Base-by-base conservation (phyloP, 2,797 vertebrate genomes). In the Typhlichthys subterraneus region DNA sequence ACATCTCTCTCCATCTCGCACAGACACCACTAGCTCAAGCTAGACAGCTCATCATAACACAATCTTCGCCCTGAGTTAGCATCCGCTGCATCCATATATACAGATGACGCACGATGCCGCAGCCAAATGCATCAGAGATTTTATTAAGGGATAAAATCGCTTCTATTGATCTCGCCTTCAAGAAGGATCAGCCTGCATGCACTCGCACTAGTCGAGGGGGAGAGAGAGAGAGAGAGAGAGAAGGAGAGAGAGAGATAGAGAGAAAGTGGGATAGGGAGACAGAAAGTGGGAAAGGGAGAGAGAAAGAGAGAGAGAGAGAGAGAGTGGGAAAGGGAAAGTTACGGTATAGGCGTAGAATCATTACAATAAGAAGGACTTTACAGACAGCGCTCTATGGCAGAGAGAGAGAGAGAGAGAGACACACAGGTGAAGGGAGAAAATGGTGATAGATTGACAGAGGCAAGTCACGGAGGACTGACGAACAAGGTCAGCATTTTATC, bases 401-500 rank as follows among this genome's bases (percentile, higher is more conserved):
- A 61, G 57, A 29, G 23, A 29, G 23, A 29, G 19, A 23, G 2
- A 23, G 23, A 29, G 23, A 29, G 0, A 29, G 23, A 23, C 3
- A 23, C 23, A 23, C 23, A 23, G 23, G 23, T 23, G 7, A 17
- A 59, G 50, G 19, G 50, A 52, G 50, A 52, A 5, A 3, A 56
- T 63, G 75, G 62, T 67, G 76, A 75, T 57, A 74, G 73, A 63
- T 53, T 57, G 61, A 72, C 63, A 61, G 61, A 81, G 80, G 67
- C 57, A 61, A 70, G 75, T 73, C 51, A 65, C 62, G 61, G 11
- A 12, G 68, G 55, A 64, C 63, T n/a, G 4, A 49, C 78, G 81
- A 83, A 84, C 85, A 88, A 87, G 89, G 89, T 96, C 95, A 95
- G 94, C 94, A 70, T 71, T 90, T 93, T 91, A 81, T 87, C 59